Conservation (phyloP, 2,797 vertebrate species). For the Eospalax fontanierii region DNA sequence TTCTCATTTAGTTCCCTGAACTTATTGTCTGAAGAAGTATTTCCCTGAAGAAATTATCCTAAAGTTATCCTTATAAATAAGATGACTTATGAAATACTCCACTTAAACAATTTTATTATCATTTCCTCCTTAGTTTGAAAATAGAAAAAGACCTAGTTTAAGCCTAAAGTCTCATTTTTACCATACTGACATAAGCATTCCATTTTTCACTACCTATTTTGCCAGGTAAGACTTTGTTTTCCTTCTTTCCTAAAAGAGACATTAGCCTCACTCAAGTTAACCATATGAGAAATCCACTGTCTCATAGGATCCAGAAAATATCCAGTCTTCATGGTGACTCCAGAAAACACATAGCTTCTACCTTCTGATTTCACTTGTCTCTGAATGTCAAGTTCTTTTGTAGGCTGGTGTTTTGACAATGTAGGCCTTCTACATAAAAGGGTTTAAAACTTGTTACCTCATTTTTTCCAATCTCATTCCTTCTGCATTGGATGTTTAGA, state of each 20-base stretch:
- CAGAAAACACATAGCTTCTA: background rate
- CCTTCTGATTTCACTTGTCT: background rate
- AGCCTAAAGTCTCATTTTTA: background rate
- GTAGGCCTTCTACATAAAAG: background rate
- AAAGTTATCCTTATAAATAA: conserved; percentile 12
- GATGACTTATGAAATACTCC: background rate
- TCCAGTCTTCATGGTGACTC: background rate
- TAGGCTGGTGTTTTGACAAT: background rate
- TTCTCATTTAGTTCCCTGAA: background rate
- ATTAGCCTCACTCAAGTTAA: background rate
- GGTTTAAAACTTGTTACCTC: background rate
- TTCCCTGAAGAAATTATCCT: background rate
- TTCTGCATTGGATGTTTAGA: background rate
- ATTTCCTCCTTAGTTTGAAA: background rate
- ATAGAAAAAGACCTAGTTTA: background rate
- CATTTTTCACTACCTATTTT: background rate
- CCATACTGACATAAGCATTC: background rate
- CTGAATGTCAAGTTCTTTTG: background rate
- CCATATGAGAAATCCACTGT: background rate
- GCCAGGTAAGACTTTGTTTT: background rate
- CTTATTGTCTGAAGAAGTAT: background rate
- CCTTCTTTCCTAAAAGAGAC: background rate
- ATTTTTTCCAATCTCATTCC: background rate
- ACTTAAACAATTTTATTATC: background rate
- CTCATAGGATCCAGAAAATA: background rate